phyloP scores from a whole-genome alignment of 1,140 invertebrate species.

The Drosophila watanabei region DNA sequence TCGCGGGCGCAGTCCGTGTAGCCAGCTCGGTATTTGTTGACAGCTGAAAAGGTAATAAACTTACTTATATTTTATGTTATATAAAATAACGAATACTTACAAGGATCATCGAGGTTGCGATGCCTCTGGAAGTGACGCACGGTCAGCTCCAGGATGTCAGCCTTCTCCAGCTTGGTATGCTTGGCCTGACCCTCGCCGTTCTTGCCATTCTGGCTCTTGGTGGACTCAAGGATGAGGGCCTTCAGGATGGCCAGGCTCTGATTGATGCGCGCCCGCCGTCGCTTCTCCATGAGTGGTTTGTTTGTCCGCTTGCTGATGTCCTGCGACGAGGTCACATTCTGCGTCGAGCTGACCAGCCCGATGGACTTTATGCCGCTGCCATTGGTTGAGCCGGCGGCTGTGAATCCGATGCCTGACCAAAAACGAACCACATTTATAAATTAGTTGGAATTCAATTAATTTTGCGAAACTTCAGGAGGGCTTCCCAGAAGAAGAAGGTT shows the following conservation, averaged over 20 bases:
- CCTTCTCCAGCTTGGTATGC: slow-evolving; percentile 95
- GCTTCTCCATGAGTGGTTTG: slow-evolving; percentile 97
- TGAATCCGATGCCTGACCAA: slow-evolving; percentile 73
- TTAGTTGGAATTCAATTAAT: slow-evolving; percentile 12
- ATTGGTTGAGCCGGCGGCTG: slow-evolving; percentile 74
- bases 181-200: slow-evolving; percentile 89
- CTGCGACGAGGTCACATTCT: slow-evolving; percentile 84
- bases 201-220: slow-evolving; percentile 86
- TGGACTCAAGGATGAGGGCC: slow-evolving; percentile 90
- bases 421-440: not conserved
- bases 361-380: slow-evolving; percentile 80
- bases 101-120: slow-evolving; percentile 88
- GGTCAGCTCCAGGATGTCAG: slow-evolving; percentile 96
- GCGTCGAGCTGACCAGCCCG: slow-evolving; percentile 80
- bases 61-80: not conserved
- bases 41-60: slow-evolving; percentile 80
- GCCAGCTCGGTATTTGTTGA: slow-evolving; percentile 89
- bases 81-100: slow-evolving; percentile 82
- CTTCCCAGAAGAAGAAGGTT: not conserved
- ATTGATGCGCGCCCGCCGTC: slow-evolving; percentile 94
- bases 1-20: slow-evolving; percentile 94
- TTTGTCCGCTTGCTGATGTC: slow-evolving; percentile 88
- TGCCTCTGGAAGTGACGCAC: slow-evolving; percentile 94
- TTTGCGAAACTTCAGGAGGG: not conserved
- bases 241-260: slow-evolving; percentile 94